Evolutionary conservation across 2,888 invertebrate genomes (phyloP), one percentile per base, ranked within the genome.

Genomic region (Tipula confusa): DNA sequence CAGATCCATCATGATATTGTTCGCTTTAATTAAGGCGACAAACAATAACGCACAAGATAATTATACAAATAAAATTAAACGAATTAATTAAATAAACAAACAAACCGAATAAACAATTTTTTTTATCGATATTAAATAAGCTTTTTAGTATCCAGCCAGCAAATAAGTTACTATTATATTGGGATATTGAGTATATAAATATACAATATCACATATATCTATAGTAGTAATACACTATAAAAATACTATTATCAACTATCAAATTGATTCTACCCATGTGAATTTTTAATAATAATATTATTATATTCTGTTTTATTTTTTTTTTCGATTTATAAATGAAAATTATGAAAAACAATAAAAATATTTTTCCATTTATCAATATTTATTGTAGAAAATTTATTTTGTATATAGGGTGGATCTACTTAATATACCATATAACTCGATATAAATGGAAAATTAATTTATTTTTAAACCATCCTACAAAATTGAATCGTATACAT

Each of bases 181-280:
- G 9, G 43, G 18, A 64, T 33, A 33, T 24, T 9, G 24, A 24
- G 64, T 24, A 24, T 24, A 1, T 64, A 24, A n/a, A n/a, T 64
- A 64, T 64, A 24, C 24, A 64, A 64, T 24, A 2, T 4, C 24
- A 64, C n/a, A n/a, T n/a, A n/a, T n/a, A n/a, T n/a, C n/a, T n/a
- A n/a, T n/a, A n/a, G n/a, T 64, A 64, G 18, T 64, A 64, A 64
- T 64, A 64, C 64, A 13, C 3, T 43, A 64, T 64, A 64, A 64
- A 64, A 64, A 64, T 64, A 64, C 24, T 64, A 64, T 64, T 64
- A 64, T 64, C 64, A 64, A 64, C 64, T 64, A 64, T 64, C 64
- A 64, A 64, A 64, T 64, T 64, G 64, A 64, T 64, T 64, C 64
- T 24, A 64, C 64, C 64, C 64, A 64, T 64, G 64, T 64, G 64